Base-by-base conservation (phyloP, 1,140 invertebrate species). In the Ericerus pela region DNA sequence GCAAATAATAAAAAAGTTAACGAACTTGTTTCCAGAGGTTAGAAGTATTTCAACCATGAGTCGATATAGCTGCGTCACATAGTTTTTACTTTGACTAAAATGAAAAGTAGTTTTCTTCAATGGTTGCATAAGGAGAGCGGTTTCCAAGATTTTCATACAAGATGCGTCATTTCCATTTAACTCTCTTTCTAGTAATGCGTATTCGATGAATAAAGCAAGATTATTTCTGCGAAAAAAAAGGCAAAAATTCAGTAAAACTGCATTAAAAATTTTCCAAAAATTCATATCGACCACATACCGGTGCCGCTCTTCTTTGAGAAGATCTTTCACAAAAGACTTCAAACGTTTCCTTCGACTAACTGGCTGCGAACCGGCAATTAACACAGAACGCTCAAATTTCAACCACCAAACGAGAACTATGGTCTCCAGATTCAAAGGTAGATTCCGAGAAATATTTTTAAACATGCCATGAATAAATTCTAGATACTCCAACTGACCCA, bases 141-240 rank as follows among this genome's bases (percentile, higher is more conserved):
- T 36, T 14, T 58, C 51, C 16, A 58, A 54, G 27, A 58, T 58
- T 54, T 54, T 58, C 1, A 58, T 14, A 22, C 41, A 47, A 16
- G 70, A 72, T 55, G 62, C 70, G 1, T 72, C 66, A 3, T 62
- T 53, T 57, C 69, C 69, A 2, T 69, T 72, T 14, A 75, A 65
- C 65, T 79, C 77, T 31, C 67, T 65, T 65, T 81, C 77, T 60
- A 77, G 73, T 30, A 80, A 65, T n/a, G 75, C 79, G 65, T 78
- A 76, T 64, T 81, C 79, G 1, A 71, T 68, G 62, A 78, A 82
- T 8, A 58, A 11, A 27, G 57, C 36, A 26, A 58, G 37, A 28
- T 58, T 58, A 20, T 53, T 58, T 30, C 57, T 58, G 28, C 11
- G 36, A 56, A 1, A 10, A 2, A 56, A 56, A 56, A 51, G 27